Base-by-base conservation (phyloP, 2,113 vertebrate genomes). In the Micronycteris hirsuta region DNA sequence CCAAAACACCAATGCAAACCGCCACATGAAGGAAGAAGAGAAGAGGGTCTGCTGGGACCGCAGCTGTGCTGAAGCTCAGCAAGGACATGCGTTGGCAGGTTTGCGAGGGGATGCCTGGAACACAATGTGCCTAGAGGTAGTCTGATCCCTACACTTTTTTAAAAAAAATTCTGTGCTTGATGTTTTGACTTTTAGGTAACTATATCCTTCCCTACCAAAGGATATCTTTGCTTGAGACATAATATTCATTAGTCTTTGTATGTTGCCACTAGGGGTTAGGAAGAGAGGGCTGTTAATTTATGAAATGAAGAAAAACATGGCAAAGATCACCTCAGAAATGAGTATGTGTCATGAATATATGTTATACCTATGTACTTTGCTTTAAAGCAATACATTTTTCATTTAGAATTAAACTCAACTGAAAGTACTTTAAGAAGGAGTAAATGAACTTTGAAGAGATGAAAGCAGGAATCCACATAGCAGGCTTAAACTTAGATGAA, bases 21-120 rank as follows among this genome's bases (percentile, higher is more conserved):
- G 97, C 95, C 94, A 97, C 93, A 97, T 94, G 91, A 96, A 70
- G 83, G 73, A 98, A 88, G 52, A 43, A 96, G 56, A 95, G 47
- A 47, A 96, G 22, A 41, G 43, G 96, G 71, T 94, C 86, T 95
- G 94, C 70, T 91, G 94, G 68, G 97, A 97, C 43, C 97, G 87
- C 97, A 98, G 97, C 97, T 98, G 98, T 93, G 96, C 87, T 96
- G 96, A 49, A 97, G 96, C 97, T 97, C 90, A 96, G 96, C 98
- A 97, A 97, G 97, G 96, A 98, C 97, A 97, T 4, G 2, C 93
- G 78, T 96, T 98, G 98, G 98, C 97, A 98, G 98, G 96, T 96
- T 88, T 97, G 95, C 97, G 96, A 98, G 98, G 96, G 96, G 97
- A 98, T 67, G 94, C 94, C 95, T 97, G 86, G 91, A 97, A 96